Evolutionary conservation across 2,797 vertebrate species (phyloP).

Genomic region (Botia almorhae): DNA sequence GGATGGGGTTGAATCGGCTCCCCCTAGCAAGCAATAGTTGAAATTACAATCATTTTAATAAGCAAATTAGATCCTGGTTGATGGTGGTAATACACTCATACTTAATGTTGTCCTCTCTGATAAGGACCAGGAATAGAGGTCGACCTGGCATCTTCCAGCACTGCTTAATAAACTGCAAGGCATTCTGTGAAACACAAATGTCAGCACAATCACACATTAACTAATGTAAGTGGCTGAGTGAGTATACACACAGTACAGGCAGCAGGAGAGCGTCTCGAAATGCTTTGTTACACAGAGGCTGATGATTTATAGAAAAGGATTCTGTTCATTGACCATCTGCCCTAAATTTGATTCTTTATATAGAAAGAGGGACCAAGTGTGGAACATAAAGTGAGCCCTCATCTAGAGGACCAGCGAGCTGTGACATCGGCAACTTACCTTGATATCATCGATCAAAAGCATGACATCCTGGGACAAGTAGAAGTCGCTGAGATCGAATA

Average conservation of each 20-base stretch:
- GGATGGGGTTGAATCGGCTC: conserved; percentile 93
- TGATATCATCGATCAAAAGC: conserved; percentile 98
- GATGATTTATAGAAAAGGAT: conserved; percentile 24
- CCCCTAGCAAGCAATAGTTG: conserved; percentile 77
- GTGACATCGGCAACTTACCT: conserved; percentile 78
- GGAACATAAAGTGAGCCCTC: conserved; percentile 3
- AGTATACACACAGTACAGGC: conserved; percentile 1
- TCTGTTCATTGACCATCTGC: conserved; percentile 6
- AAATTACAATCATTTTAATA: background rate
- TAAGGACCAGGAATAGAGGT: conserved; percentile 93
- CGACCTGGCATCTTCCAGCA: conserved; percentile 98
- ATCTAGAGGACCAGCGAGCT: conserved; percentile 13
- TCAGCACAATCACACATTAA: conserved; percentile 10
- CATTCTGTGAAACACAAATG: conserved; percentile 80
- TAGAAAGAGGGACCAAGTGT: conserved; percentile 28
- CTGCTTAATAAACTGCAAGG: conserved; percentile 97
- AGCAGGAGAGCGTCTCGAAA: background rate
- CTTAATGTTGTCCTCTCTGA: conserved; percentile 98
- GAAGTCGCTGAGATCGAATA: conserved; percentile 98
- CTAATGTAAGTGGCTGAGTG: background rate
- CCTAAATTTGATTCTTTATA: conserved; percentile 38
- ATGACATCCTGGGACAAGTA: conserved; percentile 99
- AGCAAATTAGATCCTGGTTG: background rate
- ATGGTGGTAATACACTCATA: conserved; percentile 63
- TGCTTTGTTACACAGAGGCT: background rate